Evolutionary conservation across 2,888 invertebrate species (phyloP), one percentile per base, ranked within the genome.

Genomic region (Drosophila borborema): DNA sequence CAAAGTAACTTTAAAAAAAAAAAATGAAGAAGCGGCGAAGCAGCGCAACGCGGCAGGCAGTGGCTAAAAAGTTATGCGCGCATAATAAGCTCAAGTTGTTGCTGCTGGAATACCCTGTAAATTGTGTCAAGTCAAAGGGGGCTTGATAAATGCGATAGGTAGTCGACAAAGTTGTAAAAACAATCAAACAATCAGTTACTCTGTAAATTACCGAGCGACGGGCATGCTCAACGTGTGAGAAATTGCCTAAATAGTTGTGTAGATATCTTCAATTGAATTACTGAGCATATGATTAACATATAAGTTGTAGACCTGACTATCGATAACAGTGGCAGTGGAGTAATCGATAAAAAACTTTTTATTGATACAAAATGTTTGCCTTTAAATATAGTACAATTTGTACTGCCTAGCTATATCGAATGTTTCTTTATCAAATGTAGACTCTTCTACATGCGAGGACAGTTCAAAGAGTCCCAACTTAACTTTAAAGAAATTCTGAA

Each of bases 1-100:
- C 88, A 87, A 88, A 86, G 86, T 86, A 90, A 90, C 83, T 90
- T 82, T 85, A 79, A 82, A 76, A 72, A 85, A 74, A 72, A 46
- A 23, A 46, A 46, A 20, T 2, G 2, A 66, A 65, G 55, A 18
- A 14, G 53, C 28, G 28, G 6, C 28, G 5, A 28, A 63, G 65
- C 56, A 40, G 67, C 51, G 45, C 41, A 34, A 31, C 9, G 53
- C 28, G 38, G 23, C 23, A 28, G 28, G 55, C 53, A 28, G 51
- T 46, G 45, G 60, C 46, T 51, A 54, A 70, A 88, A 86, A 85
- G 74, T 85, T 85, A 89, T 90, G 83, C 77, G 86, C 89, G 89
- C 85, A 85, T 85, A 85, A 85, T 85, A 85, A 90, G 90, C 90
- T 81, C 75, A 77, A 88, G 65, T 86, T 88, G 74, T 74, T 49